Base-by-base conservation (phyloP, 2,888 invertebrate species). In the Acrocera orbiculus region DNA sequence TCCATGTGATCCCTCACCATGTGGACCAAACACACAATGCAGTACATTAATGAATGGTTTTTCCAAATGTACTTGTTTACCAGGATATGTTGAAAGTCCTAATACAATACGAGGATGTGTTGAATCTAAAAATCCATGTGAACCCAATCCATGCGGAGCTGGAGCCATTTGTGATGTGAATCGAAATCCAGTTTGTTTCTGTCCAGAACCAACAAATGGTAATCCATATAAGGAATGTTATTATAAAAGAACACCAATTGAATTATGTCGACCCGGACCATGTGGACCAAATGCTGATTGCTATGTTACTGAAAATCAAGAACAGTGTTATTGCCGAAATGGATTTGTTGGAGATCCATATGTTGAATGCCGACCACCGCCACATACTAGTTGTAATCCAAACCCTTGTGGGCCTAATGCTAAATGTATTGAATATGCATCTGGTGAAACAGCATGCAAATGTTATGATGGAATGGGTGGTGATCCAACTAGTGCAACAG, bases 1-100 rank as follows among this genome's bases (percentile, higher is more conserved):
- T 50, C 83, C 85, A 5, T 87, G 87, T 50, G 75, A 78, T 46
- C 76, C 82, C 19, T 82, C 83, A 10, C 81, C 83, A 1, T 89
- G 87, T 52, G 87, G 87, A 10, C 82, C 82, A 7, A 87, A 86
- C 48, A 86, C 86, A 3, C 82, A 82, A 54, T 87, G 89, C 48
- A 66, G 77, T 2, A 64, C 80, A 31, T 60, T 83, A 32, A 63
- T 67, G 33, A 83, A 81, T 45, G 85, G 83, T 33, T 79, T 82
- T 52, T 75, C 86, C 1, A 83, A 85, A 61, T 90, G 90, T 50
- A 85, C 83, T 15, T 90, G 87, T 50, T 59, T 81, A 37, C 68
- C 75, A 28, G 85, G 83, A 13, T 85, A 73, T 53, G 68, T 83
- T 23, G 87, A 85, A 61, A 83, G 79, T 54, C 83, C 83, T 1